These are phyloP conservation scores for Mizuhopecten yessoensis DNA, from an alignment of 1,140 invertebrate genomes.

Conservation along the genomic window DNA sequence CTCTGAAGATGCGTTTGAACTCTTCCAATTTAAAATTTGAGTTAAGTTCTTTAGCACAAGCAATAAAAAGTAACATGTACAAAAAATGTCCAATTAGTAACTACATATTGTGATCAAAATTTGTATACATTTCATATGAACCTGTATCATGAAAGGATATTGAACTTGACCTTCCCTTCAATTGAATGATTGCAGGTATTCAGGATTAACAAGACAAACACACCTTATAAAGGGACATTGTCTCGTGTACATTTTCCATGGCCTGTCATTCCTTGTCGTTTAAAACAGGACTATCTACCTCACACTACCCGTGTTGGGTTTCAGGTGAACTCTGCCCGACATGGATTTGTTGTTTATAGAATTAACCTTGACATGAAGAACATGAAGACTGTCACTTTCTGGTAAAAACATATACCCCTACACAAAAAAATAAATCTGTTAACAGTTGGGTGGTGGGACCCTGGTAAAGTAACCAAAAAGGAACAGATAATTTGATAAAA, in stretches of 20 bases:
- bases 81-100: too few relatives aligned
- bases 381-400: background rate
- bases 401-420: background rate
- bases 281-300: conserved; percentile 24
- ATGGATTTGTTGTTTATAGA: background rate
- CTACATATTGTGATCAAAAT: too few relatives aligned
- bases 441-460: background rate
- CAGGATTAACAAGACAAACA: background rate
- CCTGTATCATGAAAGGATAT: background rate
- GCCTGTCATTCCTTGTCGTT: background rate
- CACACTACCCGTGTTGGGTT: background rate
- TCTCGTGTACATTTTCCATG: background rate
- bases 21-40: background rate
- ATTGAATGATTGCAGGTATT: background rate
- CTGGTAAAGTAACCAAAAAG: background rate
- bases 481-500: too few relatives aligned
- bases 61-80: too few relatives aligned
- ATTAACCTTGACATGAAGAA: background rate
- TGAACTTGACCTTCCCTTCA: background rate
- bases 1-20: too few relatives aligned
- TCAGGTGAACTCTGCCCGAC: background rate
- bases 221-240: background rate
- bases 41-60: background rate
- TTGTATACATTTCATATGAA: too few relatives aligned
- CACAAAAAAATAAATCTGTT: background rate